Conservation (phyloP, 2,113 vertebrate species). For the Pygoscelis adeliae region DNA sequence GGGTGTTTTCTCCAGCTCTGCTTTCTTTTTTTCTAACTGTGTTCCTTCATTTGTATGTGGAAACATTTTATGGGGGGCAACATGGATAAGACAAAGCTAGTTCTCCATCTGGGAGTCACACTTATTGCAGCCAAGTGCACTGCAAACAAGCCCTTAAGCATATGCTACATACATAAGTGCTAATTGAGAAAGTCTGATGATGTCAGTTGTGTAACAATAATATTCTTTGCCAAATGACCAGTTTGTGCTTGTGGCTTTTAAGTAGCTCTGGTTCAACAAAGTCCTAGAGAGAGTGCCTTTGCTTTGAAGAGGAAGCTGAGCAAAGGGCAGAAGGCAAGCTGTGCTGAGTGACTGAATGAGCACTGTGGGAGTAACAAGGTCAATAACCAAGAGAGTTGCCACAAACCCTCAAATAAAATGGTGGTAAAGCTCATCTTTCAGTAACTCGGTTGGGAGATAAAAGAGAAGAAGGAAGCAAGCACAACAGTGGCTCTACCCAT, state of each 20-base stretch:
- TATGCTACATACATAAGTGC: neutral
- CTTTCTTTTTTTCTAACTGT: neutral
- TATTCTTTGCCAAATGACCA: neutral
- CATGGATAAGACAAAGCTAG: neutral
- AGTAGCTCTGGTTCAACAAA: neutral
- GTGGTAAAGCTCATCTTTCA: neutral
- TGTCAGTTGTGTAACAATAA: neutral
- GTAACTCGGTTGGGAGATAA: neutral
- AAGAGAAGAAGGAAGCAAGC: neutral
- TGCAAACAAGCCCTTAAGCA: neutral
- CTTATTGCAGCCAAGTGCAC: neutral
- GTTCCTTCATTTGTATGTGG: neutral
- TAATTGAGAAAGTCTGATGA: neutral
- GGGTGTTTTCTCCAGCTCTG: neutral
- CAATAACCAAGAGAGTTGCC: neutral
- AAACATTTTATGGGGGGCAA: neutral
- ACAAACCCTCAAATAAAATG: neutral
- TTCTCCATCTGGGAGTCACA: neutral
- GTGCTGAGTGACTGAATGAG: neutral
- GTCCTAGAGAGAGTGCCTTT: neutral
- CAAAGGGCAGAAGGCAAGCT: neutral
- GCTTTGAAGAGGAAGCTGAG: neutral
- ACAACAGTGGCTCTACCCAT: neutral
- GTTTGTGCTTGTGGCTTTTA: neutral
- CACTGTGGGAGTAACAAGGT: neutral